phyloP scores from a whole-genome alignment of 2,797 vertebrate genomes.

The Anabas testudineus region DNA sequence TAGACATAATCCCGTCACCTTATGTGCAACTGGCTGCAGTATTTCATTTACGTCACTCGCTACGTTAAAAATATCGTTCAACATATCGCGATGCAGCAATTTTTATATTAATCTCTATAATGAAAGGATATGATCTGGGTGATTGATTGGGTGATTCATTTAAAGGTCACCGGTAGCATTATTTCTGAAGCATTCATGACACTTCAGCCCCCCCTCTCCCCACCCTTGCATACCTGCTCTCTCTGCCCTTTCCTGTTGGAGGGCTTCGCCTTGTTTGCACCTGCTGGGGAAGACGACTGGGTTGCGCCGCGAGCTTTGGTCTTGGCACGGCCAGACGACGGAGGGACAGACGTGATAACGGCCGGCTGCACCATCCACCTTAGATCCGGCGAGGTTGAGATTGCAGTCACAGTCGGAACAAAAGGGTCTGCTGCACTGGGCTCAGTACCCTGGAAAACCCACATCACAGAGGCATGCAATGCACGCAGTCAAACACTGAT shows the following conservation, averaged over 20 bases:
- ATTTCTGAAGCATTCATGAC: background rate
- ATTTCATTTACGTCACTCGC: background rate
- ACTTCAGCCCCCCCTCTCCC: background rate
- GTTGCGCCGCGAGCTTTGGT: slow-evolving; percentile 78
- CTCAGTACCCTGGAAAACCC: slow-evolving; percentile 83
- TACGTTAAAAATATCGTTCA: background rate
- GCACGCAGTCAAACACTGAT: slow-evolving; percentile 32
- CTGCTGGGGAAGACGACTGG: slow-evolving; percentile 70
- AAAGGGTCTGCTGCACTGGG: slow-evolving; percentile 85
- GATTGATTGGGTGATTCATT: slow-evolving; percentile 8
- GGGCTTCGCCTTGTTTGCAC: slow-evolving; percentile 82
- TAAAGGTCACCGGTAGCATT: background rate
- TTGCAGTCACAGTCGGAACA: slow-evolving; percentile 91
- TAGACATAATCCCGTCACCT: slow-evolving; percentile 24
- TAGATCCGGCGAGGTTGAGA: slow-evolving; percentile 88
- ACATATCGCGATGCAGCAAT: slow-evolving; percentile 57
- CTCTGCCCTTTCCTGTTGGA: slow-evolving; percentile 87
- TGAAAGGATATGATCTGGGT: background rate
- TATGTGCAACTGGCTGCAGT: background rate
- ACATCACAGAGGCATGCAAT: slow-evolving; percentile 36
- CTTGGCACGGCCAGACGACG: slow-evolving; percentile 84
- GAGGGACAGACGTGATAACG: slow-evolving; percentile 84
- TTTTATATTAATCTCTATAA: slow-evolving; percentile 21
- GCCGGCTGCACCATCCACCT: slow-evolving; percentile 92
- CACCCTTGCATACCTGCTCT: slow-evolving; percentile 84